Evolutionary conservation across 2,797 vertebrate species (phyloP), one percentile per base, ranked within the genome.

Genomic region (Adrianichthys oophorus): DNA sequence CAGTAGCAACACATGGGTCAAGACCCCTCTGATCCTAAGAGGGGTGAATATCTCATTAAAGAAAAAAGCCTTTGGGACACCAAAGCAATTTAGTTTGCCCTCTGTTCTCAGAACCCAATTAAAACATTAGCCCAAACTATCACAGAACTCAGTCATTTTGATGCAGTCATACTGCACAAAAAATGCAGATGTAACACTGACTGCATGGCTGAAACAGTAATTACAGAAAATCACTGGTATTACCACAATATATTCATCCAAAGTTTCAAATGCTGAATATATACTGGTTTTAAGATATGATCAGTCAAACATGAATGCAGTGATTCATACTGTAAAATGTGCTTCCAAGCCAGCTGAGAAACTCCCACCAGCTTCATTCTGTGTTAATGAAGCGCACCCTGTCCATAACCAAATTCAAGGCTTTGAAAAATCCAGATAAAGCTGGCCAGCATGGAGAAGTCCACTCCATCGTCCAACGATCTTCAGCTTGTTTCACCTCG

Each of bases 21-120:
- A 72, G 86, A 87, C 88, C 89, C 82, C 72, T 80, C 79, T 86
- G 83, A 87, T 86, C 83, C 88, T 61, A 68, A 61, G 86, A 90
- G 86, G 83, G 84, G 78, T 87, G 70, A 80, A 85, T 80, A 89
- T 89, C 89, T 90, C 90, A 91, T 90, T 91, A 89, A 37, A 81
- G 79, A 80, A 70, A 70, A 78, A 87, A 80, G 84, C 90, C 88
- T 87, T 48, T 77, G 89, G 89, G 89, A 87, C 72, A 61, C 68
- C 57, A 80, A 87, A 87, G 87, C 89, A 89, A 91, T 90, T 91
- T 90, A 80, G 72, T 67, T 85, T 80, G 87, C 84, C 86, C 88
- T 86, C 81, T 87, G 84, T 90, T 88, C 86, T 85, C 51, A 49
- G 77, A 83, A 89, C 81, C 83, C 86, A 91, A 91, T 91, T 90